phyloP scores from a whole-genome alignment of 2,888 invertebrate species.

The Caenorhabditis sp. region DNA sequence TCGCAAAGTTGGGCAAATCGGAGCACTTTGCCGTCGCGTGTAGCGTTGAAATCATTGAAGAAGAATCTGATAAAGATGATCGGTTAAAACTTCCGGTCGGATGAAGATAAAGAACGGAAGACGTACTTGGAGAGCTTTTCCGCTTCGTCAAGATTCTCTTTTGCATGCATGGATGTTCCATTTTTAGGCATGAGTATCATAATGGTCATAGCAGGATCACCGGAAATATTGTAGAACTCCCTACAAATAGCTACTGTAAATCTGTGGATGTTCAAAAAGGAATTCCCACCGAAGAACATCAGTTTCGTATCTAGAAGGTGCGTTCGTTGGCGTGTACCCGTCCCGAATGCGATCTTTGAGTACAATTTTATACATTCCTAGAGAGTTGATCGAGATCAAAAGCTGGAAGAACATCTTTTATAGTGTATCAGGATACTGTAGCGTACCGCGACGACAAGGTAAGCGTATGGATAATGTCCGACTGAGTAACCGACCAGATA shows the following conservation, averaged over 20 bases:
- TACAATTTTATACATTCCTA: slow-evolving; percentile 66
- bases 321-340: slow-evolving; percentile 78
- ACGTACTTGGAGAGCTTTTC: slow-evolving; percentile 65
- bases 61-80: slow-evolving; percentile 34
- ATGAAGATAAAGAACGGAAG: background rate
- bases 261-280: background rate
- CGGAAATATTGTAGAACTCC: slow-evolving; percentile 62
- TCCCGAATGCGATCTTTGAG: slow-evolving; percentile 76
- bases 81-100: background rate
- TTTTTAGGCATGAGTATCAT: slow-evolving; percentile 75
- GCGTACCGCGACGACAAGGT: slow-evolving; percentile 62
- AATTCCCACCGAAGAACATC: slow-evolving; percentile 65
- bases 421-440: background rate
- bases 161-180: slow-evolving; percentile 74
- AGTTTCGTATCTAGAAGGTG: slow-evolving; percentile 76
- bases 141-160: slow-evolving; percentile 71
- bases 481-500: slow-evolving; percentile 67
- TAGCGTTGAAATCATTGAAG: slow-evolving; percentile 46
- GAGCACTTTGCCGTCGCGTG: slow-evolving; percentile 36
- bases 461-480: slow-evolving; percentile 64
- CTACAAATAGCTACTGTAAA: slow-evolving; percentile 9
- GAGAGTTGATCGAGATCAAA: slow-evolving; percentile 60
- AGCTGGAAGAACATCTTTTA: no score
- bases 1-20: slow-evolving; percentile 72
- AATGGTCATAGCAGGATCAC: slow-evolving; percentile 77